Conservation (phyloP, 37 sponge, comb jelly and placozoan species). For the Oscarella lobularis region DNA sequence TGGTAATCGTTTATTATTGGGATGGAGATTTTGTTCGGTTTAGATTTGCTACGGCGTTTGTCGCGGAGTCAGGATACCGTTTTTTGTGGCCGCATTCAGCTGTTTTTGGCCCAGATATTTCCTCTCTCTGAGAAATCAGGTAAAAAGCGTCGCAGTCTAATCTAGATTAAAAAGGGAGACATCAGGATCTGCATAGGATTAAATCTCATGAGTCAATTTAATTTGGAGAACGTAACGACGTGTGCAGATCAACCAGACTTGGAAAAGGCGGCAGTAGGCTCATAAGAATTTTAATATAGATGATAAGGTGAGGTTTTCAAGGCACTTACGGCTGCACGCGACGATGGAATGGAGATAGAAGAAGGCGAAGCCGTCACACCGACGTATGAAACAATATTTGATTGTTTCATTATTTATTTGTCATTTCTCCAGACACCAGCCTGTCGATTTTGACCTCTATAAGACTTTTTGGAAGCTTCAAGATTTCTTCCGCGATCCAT, state of each 20-base stretch:
- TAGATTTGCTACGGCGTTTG: slow-evolving; percentile 77
- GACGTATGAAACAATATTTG: background rate
- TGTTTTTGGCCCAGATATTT: slow-evolving; percentile 89
- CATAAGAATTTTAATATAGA: too few species aligned
- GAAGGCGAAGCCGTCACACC: slow-evolving; percentile 12
- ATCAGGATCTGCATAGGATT: slow-evolving; percentile 18
- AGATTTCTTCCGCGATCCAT: slow-evolving; percentile 82
- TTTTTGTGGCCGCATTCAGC: slow-evolving; percentile 95
- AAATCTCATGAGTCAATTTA: slow-evolving; percentile 96
- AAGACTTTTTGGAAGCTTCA: slow-evolving; percentile 86
- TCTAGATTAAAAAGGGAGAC: background rate
- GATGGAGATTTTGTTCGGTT: background rate
- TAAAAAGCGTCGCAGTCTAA: background rate
- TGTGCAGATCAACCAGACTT: slow-evolving; percentile 20
- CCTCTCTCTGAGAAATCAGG: slow-evolving; percentile 91
- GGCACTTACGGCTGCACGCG: too few species aligned
- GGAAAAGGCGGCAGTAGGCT: background rate
- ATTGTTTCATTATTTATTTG: slow-evolving; percentile 5
- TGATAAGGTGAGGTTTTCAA: too few species aligned
- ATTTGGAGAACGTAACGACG: slow-evolving; percentile 87
- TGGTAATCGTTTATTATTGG: background rate
- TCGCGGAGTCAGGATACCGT: slow-evolving; percentile 83
- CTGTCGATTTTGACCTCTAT: slow-evolving; percentile 77
- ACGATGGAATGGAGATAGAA: background rate
- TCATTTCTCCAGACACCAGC: background rate